These are phyloP conservation scores for Mnemiopsis leidyi DNA, from an alignment of 37 sponge, comb jelly and placozoan genomes.

Conservation along the genomic window DNA sequence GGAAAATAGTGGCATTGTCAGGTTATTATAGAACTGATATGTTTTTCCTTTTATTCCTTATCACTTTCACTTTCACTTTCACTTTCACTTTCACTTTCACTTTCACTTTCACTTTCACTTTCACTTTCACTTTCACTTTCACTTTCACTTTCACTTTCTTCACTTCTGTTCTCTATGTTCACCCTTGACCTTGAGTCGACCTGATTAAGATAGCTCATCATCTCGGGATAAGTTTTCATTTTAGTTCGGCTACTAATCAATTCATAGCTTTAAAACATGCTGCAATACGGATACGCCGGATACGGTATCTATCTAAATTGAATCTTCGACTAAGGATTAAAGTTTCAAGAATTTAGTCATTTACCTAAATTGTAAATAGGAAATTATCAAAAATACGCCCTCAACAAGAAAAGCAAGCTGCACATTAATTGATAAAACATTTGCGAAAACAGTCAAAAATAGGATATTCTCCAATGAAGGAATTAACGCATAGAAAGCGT, in stretches of 20 bases:
- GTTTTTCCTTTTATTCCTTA: no score
- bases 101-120: neutral
- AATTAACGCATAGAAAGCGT: neutral
- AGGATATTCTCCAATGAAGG: neutral
- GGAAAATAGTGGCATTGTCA: conserved; percentile 32
- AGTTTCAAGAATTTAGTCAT: no score
- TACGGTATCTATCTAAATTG: no score
- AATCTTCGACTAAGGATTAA: no score
- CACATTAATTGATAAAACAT: neutral
- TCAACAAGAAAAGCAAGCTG: no score
- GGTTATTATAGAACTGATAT: neutral
- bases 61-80: neutral
- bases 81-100: neutral
- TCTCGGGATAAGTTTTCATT: no score
- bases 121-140: conserved; percentile 6
- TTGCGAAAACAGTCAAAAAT: neutral
- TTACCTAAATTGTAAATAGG: no score
- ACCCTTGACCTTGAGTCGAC: neutral
- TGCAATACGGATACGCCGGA: no score
- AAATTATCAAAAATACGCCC: no score
- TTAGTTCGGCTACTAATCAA: no score
- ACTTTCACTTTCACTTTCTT: neutral
- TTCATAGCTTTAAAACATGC: no score
- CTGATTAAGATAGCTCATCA: no score
- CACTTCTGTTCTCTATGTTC: neutral